These are phyloP conservation scores for Sebastes minor DNA, from an alignment of 2,797 vertebrate species.

Conservation along the genomic window DNA sequence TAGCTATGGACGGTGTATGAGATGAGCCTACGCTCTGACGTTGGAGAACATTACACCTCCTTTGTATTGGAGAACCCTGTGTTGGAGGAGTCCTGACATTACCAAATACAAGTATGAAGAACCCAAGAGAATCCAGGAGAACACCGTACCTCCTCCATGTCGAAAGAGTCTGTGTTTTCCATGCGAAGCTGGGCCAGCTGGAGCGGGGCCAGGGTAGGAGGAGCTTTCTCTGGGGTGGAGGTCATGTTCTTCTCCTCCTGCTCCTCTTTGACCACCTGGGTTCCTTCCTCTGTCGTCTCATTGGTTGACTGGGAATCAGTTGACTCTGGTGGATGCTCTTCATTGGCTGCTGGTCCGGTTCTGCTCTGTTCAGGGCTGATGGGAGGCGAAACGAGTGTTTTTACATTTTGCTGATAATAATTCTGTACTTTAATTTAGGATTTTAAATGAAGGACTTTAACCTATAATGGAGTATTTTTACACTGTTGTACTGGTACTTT, in stretches of 20 bases:
- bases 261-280: background rate
- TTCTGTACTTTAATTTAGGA: background rate
- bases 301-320: slow-evolving; percentile 34
- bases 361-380: slow-evolving; percentile 51
- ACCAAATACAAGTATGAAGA: background rate
- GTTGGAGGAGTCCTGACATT: background rate
- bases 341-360: background rate
- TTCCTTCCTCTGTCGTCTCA: slow-evolving; percentile 69
- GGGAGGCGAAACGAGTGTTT: background rate
- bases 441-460: background rate
- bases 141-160: slow-evolving; percentile 93
- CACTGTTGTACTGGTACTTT: background rate
- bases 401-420: background rate
- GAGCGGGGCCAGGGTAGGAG: slow-evolving; percentile 72
- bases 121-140: background rate
- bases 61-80: background rate
- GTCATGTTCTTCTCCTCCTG: slow-evolving; percentile 29
- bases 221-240: slow-evolving; percentile 56
- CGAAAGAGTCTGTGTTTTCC: slow-evolving; percentile 92
- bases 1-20: too few species aligned
- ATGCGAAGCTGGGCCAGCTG: slow-evolving; percentile 83
- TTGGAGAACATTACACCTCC: background rate
- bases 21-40: background rate
- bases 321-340: slow-evolving; percentile 5
- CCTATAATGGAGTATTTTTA: background rate